Percentiles rank a stretch among this genome's conserved stretches.
phyloP scores from a whole-genome alignment of 2,888 invertebrate genomes.

The Lasioglossum figueresi region DNA sequence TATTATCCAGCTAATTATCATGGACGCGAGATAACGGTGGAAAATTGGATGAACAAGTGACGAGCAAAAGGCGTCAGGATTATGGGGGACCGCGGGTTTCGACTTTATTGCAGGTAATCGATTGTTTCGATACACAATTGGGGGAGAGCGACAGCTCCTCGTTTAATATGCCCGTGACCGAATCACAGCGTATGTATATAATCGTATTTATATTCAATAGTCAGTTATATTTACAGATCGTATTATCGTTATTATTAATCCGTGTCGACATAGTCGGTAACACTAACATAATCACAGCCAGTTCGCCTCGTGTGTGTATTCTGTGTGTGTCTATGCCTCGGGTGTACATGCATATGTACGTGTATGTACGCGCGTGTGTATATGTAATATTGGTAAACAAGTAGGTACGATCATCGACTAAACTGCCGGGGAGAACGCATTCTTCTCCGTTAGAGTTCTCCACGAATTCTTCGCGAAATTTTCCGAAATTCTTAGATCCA shows the following conservation, averaged over 20 bases:
- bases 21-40: background rate
- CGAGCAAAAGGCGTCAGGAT: constrained; percentile 36
- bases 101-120: constrained; percentile 76
- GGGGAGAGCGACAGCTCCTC: constrained; percentile 58
- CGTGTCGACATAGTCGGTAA: constrained; percentile 70
- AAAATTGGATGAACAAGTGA: constrained; percentile 22
- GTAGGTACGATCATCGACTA: constrained; percentile 66
- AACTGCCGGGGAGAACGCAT: constrained; percentile 58
- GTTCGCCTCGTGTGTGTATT: constrained; percentile 73
- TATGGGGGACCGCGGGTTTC: constrained; percentile 48
- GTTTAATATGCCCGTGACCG: constrained; percentile 62
- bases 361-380: background rate
- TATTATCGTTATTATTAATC: constrained; percentile 62
- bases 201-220: constrained; percentile 68
- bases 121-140: constrained; percentile 74
- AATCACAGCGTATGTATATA: constrained; percentile 73
- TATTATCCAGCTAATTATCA: constrained; percentile 15
- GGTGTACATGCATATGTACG: background rate
- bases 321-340: background rate
- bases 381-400: constrained; percentile 75
- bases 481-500: background rate
- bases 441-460: constrained; percentile 31
- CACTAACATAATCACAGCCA: constrained; percentile 83
- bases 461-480: constrained; percentile 24
- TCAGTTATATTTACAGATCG: constrained; percentile 64